Base-by-base conservation (phyloP, 2,113 vertebrate genomes). In the Nymphicus hollandicus region DNA sequence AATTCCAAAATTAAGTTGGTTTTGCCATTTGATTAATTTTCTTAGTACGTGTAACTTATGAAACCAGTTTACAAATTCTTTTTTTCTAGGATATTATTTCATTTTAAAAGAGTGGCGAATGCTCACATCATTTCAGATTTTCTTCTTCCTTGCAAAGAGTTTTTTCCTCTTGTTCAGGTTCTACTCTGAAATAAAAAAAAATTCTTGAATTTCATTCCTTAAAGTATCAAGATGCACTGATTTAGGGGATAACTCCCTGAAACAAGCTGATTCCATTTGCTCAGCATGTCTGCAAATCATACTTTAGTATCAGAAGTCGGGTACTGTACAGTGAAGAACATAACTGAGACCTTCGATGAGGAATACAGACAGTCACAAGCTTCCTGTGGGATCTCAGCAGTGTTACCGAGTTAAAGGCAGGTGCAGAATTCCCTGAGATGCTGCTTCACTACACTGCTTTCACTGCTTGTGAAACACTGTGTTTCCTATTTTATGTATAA, bases 361-460 rank as follows among this genome's bases (percentile, higher is more conserved):
- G 13, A 80, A 68, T 50, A 22, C 22, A 46, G 46, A 18, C 12
- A 61, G 71, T 53, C 28, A 41, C 8, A 92, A 50, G 22, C 9
- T 55, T 72, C 47, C 43, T 69, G 2, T n/a, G 25, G 23, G n/a
- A 76, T 83, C 24, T 82, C 70, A 85, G 10, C 49, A 58, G 12
- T 25, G 8, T 28, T 63, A 53, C 18, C 29, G 49, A 81, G 25
- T n/a, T 39, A 56, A 37, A 77, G 24, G 22, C 39, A 86, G 23
- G 7, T 50, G 19, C 15, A 86, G 39, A 68, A 65, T 60, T 83
- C 29, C 44, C 39, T 20, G 29, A 69, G 19, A 83, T 55, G 33
- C 3, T 2, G 1, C 19, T 92, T 68, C 33, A 31, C 28, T 83
- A 24, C 23, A 24, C 0, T 0, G 2, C 7, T 88, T 91, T 50